These are phyloP conservation scores for Monomorium pharaonis DNA, from an alignment of 1,140 invertebrate genomes.

Conservation along the genomic window DNA sequence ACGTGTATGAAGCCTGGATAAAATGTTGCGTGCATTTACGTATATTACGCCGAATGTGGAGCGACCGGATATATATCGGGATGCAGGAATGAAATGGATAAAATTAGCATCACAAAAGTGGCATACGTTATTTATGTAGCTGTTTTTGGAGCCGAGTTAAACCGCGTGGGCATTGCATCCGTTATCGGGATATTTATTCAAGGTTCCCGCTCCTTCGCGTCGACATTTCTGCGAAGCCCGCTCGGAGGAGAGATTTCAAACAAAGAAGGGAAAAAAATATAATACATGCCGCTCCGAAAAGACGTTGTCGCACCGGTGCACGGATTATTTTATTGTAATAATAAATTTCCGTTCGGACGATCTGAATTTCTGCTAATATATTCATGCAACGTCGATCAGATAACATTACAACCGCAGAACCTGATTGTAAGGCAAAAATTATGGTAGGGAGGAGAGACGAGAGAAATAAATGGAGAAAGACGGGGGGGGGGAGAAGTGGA, in stretches of 20 bases:
- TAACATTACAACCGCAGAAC: conserved; percentile 33
- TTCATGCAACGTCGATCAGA: conserved; percentile 33
- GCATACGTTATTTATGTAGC: conserved; percentile 23
- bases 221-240: conserved; percentile 27
- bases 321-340: conserved; percentile 41
- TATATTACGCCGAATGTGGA: conserved; percentile 52
- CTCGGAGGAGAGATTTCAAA: not conserved
- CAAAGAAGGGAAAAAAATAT: not conserved
- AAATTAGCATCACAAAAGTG: conserved; percentile 52
- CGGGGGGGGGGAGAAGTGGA: not conserved
- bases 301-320: not conserved
- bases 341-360: conserved; percentile 50
- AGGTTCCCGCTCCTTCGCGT: not conserved
- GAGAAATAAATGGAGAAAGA: not conserved
- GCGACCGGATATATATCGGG: conserved; percentile 43
- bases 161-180: conserved; percentile 25
- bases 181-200: conserved; percentile 47
- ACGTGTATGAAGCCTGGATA: not conserved
- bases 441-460: not conserved
- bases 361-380: conserved; percentile 36
- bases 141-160: conserved; percentile 21
- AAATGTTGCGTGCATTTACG: conserved; percentile 50
- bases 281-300: conserved; percentile 23
- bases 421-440: conserved; percentile 51
- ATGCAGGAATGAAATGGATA: conserved; percentile 31